phyloP scores from a whole-genome alignment of 2,113 vertebrate species.

The Gymnogyps californianus region DNA sequence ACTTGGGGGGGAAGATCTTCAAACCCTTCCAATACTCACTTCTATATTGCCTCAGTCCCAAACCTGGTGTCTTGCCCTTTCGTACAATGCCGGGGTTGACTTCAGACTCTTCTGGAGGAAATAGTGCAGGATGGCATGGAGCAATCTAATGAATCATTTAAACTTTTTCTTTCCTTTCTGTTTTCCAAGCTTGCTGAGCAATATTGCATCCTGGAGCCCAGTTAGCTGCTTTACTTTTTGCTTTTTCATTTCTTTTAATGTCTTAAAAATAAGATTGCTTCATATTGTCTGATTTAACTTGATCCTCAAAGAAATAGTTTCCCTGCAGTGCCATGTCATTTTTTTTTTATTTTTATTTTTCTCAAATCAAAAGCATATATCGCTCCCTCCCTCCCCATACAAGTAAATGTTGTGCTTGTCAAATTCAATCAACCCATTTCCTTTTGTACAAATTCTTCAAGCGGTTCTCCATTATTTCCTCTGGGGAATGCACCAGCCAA shows the following conservation, averaged over 20 bases:
- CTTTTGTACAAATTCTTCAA: background rate
- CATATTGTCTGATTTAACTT: background rate
- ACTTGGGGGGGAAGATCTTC: background rate
- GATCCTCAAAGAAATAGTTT: background rate
- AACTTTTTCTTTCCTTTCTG: background rate
- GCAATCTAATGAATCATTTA: background rate
- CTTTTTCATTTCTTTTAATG: background rate
- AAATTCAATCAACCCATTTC: background rate
- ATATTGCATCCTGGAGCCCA: background rate
- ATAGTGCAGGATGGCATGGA: background rate
- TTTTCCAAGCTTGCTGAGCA: background rate
- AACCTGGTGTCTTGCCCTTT: background rate
- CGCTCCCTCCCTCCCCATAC: accelerated
- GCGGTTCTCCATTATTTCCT: background rate
- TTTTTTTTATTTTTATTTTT: background rate
- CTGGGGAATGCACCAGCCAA: background rate
- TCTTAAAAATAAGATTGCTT: background rate
- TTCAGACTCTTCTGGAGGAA: background rate
- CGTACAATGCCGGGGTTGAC: accelerated
- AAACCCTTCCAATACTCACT: background rate
- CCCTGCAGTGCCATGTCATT: background rate
- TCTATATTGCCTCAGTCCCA: background rate
- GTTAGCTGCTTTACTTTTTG: background rate
- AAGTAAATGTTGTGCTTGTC: background rate
- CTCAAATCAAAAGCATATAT: background rate